Conservation (phyloP, 1,140 invertebrate species). For the Drosophila kohkoa region DNA sequence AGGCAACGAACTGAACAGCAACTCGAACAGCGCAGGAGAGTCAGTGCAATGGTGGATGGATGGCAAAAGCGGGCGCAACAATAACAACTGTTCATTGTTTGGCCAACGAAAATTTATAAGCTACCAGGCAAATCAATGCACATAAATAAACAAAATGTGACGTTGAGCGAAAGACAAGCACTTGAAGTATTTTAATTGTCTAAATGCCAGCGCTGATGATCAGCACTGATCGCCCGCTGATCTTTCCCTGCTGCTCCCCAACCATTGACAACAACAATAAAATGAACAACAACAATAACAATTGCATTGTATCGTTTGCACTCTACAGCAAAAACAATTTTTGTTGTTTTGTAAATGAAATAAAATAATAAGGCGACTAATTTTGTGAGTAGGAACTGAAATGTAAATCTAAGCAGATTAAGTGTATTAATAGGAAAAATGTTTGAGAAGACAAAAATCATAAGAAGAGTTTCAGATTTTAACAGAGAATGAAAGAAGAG, state of each 20-base stretch:
- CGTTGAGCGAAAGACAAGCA: conserved; percentile 82
- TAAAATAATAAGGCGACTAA: not conserved
- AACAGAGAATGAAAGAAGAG: no score
- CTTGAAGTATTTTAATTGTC: conserved; percentile 84
- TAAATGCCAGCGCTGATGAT: conserved; percentile 80
- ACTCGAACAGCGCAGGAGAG: not conserved
- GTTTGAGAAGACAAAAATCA: no score
- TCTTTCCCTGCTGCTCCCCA: not conserved
- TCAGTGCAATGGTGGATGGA: not conserved
- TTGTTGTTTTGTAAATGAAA: not conserved
- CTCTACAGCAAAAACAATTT: conserved; percentile 5
- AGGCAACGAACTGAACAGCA: conserved; percentile 58
- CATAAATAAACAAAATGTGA: conserved; percentile 83
- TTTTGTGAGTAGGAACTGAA: no score
- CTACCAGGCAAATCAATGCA: conserved; percentile 79
- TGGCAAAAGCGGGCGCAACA: conserved; percentile 2
- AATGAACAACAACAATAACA: conserved; percentile 4
- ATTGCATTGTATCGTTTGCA: conserved; percentile 9
- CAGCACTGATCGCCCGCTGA: conserved; percentile 41
- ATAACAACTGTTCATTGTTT: conserved; percentile 65
- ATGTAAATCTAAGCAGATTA: no score
- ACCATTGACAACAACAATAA: conserved; percentile 14
- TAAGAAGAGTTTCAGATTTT: no score
- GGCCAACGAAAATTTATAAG: conserved; percentile 74
- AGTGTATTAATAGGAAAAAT: no score